phyloP scores from a whole-genome alignment of 1,140 invertebrate genomes.

The Augochlora pura region DNA sequence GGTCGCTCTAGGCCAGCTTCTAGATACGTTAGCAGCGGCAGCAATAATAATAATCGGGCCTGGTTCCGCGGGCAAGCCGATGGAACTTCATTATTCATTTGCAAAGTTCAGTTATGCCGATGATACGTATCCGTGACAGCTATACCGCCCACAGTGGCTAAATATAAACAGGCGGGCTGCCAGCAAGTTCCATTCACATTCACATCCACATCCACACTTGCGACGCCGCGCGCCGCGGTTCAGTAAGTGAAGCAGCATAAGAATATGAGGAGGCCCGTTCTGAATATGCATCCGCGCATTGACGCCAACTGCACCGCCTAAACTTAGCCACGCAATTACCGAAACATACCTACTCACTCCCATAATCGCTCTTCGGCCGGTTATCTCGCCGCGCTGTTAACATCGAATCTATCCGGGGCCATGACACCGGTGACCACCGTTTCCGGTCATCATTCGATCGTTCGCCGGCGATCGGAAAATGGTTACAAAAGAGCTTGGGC shows the following conservation, averaged over 20 bases:
- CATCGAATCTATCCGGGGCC: too few relatives aligned
- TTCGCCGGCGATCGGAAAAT: too few relatives aligned
- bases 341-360: constrained; percentile 75
- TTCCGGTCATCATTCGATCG: too few relatives aligned
- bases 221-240: constrained; percentile 51
- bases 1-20: too few relatives aligned
- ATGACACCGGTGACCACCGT: too few relatives aligned
- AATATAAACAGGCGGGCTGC: constrained; percentile 80
- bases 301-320: constrained; percentile 79
- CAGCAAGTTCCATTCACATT: constrained; percentile 79
- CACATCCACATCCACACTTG: constrained; percentile 50
- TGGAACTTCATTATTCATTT: constrained; percentile 80
- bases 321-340: constrained; percentile 80
- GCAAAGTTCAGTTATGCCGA: constrained; percentile 79
- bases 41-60: constrained; percentile 34
- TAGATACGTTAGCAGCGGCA: neutral
- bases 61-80: constrained; percentile 50
- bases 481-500: too few relatives aligned
- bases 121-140: constrained; percentile 81
- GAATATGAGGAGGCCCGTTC: constrained; percentile 77
- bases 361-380: constrained; percentile 66
- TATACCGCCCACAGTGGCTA: constrained; percentile 80
- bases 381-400: constrained; percentile 39
- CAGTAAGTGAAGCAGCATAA: constrained; percentile 70
- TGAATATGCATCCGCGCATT: constrained; percentile 80